Percentiles rank a stretch among this genome's conserved stretches.
Conservation (phyloP, 2,797 vertebrate species). For the Cossypha caffra region DNA sequence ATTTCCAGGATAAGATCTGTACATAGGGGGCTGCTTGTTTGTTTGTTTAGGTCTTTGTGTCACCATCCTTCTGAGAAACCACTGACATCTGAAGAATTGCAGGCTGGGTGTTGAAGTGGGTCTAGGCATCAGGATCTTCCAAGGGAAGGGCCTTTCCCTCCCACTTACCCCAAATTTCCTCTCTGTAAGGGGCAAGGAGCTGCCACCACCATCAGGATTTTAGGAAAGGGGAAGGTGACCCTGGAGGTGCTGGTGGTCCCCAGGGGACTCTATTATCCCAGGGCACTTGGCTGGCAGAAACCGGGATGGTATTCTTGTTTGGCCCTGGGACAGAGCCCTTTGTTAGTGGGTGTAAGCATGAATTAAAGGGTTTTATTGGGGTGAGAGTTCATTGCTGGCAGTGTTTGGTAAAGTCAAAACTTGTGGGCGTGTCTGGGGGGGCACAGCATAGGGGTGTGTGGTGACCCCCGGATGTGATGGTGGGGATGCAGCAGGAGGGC, state of each 20-base stretch:
- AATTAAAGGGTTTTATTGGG: fast-evolving
- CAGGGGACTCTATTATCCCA: background rate
- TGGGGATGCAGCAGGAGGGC: background rate
- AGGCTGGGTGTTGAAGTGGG: background rate
- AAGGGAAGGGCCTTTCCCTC: background rate
- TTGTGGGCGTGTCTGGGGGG: background rate
- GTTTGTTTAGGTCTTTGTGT: background rate
- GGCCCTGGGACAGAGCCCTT: background rate
- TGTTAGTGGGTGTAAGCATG: background rate
- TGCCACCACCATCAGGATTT: background rate
- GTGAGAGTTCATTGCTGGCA: background rate
- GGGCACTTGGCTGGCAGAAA: background rate
- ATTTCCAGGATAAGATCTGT: conserved; percentile 30
- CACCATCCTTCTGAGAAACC: conserved; percentile 55
- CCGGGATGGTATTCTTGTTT: background rate
- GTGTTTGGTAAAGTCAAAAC: background rate
- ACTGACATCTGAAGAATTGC: background rate
- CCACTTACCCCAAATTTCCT: background rate
- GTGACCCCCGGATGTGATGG: background rate
- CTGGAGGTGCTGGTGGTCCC: background rate
- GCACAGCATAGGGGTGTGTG: fast-evolving
- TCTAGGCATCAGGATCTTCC: background rate
- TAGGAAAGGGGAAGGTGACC: background rate
- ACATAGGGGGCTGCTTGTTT: background rate
- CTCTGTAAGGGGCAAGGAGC: background rate